phyloP scores from a whole-genome alignment of 2,888 invertebrate species.

The Lithophane socia region DNA sequence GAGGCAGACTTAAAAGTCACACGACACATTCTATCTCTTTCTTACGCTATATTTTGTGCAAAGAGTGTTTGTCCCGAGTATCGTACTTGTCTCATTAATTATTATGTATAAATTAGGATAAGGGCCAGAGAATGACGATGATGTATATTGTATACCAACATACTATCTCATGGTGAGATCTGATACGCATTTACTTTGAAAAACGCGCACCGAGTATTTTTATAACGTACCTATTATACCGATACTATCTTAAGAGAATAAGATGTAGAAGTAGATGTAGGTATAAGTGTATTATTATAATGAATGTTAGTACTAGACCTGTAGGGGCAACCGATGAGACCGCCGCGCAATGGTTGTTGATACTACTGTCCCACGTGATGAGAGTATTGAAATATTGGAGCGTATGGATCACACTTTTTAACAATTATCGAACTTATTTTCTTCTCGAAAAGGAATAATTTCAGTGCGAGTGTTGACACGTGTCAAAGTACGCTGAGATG shows the following conservation, averaged over 20 bases:
- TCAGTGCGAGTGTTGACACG: too few species aligned
- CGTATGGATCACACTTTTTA: too few species aligned
- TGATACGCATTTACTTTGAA: background rate
- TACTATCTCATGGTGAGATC: background rate
- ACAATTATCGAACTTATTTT: too few species aligned
- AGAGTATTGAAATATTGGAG: background rate
- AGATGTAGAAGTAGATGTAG: background rate
- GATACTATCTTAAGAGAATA: background rate
- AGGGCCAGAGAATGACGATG: too few species aligned
- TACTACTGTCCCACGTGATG: too few species aligned
- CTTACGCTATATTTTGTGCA: background rate
- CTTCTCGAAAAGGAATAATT: too few species aligned
- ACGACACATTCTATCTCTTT: background rate
- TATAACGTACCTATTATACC: background rate
- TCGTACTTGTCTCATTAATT: background rate
- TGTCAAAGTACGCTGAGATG: too few species aligned
- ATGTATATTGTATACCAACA: background rate
- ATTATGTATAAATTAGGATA: background rate
- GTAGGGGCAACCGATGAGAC: too few species aligned
- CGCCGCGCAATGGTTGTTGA: background rate
- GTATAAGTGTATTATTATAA: background rate
- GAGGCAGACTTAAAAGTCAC: background rate
- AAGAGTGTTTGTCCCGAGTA: background rate
- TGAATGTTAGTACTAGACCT: background rate
- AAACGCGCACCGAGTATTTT: slow-evolving; percentile 10